Evolutionary conservation across 1,140 invertebrate species (phyloP), one percentile per base, ranked within the genome.

Genomic region (Aphis craccivora): DNA sequence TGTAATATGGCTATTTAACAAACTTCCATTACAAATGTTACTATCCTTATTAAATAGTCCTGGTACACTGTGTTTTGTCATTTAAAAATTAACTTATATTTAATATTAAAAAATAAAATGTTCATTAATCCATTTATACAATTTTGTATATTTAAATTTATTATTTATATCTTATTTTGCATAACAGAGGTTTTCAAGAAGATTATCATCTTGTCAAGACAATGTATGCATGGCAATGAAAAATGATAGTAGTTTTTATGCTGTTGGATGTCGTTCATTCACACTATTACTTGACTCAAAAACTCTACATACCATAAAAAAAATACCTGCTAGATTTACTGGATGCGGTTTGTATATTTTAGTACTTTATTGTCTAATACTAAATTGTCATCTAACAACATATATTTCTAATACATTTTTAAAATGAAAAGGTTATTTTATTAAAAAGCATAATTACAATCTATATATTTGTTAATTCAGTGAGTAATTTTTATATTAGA

Each of bases 211-310:
- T 94, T 97, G 97, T 94, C 97, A 98, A 95, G 99, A 99, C 95
- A 98, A 99, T 95, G 98, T 99, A 2, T 99, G 98, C 95, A 96
- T 99, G 94, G 97, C 98, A 67, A 97, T 97, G 60, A 97, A 98
- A 95, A 97, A 97, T 94, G 97, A 97, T 94, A 97, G 97, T n/a
- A 93, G 96, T 45, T 95, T 98, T 20, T 99, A 99, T 95, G 98
- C 98, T 5, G 97, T 99, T 86, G 99, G 99, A 40, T 99, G 98
- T 94, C 97, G 98, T 94, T 99, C 98, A 67, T 98, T 99, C 95
- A 98, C 98, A 6, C 96, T 98, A 81, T 95, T 99, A 20, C 95
- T 99, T 81, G 98, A 99, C 95, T 97, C 98, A 48, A 96, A 98
- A 94, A 98, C 98, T 53, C 96, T 98, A 81, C 98, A 98, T 95